Percentiles rank a stretch among this genome's conserved stretches.
These are phyloP conservation scores for Tachystola acroxantha DNA, from an alignment of 2,888 invertebrate genomes.

Conservation along the genomic window DNA sequence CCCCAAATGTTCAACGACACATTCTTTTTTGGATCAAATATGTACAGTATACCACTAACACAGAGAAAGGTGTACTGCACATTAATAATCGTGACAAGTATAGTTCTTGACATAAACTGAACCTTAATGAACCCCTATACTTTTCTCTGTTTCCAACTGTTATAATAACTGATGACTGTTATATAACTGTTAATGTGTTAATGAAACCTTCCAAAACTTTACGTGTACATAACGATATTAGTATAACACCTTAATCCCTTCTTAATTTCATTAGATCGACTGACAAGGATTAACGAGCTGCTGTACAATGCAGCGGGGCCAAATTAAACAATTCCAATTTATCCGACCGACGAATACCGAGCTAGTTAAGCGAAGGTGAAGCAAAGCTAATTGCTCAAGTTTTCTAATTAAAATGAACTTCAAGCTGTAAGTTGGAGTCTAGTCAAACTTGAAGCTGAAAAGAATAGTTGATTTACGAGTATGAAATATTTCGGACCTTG, in stretches of 20 bases:
- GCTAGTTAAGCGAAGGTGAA: conserved; percentile 35
- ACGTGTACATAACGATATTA: neutral
- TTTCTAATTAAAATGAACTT: conserved; percentile 52
- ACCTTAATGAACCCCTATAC: too few species aligned
- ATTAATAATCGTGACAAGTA: too few species aligned
- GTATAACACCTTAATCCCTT: conserved; percentile 5
- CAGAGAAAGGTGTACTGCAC: too few species aligned
- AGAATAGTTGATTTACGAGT: conserved; percentile 8
- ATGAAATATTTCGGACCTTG: neutral
- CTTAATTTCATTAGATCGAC: conserved; percentile 23
- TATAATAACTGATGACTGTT: too few species aligned
- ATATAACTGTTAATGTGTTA: too few species aligned
- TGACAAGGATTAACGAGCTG: conserved; percentile 36
- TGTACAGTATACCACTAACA: too few species aligned
- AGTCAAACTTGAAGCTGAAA: conserved; percentile 6
- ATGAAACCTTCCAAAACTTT: neutral
- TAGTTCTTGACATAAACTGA: too few species aligned
- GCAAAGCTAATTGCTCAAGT: conserved; percentile 46
- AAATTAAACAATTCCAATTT: conserved; percentile 53
- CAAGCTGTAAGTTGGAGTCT: conserved; percentile 12
- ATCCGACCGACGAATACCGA: conserved; percentile 25
- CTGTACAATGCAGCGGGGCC: conserved; percentile 27
- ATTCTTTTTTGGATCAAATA: too few species aligned
- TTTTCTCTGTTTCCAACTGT: too few species aligned
- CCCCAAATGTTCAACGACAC: too few species aligned